Evolutionary conservation across 1,140 invertebrate genomes (phyloP).

Genomic region (Musca domestica): DNA sequence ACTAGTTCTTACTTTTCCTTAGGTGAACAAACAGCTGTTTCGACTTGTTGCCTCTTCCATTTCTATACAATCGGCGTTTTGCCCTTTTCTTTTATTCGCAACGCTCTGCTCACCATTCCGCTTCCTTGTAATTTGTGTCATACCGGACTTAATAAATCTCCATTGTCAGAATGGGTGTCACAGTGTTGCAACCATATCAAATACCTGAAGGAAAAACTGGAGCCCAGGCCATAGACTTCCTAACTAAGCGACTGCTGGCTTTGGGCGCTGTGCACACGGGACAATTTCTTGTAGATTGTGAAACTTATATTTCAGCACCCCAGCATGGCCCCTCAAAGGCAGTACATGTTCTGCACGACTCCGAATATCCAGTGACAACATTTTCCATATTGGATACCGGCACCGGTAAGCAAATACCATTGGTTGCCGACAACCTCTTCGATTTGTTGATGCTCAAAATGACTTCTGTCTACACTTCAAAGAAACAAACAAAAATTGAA

Average conservation of each 20-base stretch:
- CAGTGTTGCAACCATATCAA: constrained; percentile 74
- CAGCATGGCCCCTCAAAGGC: constrained; percentile 65
- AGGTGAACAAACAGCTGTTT: too few species aligned
- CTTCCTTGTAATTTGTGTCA: neutral
- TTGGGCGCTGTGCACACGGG: constrained; percentile 84
- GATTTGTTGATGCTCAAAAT: constrained; percentile 89
- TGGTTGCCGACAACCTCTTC: constrained; percentile 87
- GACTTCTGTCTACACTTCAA: constrained; percentile 80
- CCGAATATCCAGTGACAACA: constrained; percentile 90
- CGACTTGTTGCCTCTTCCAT: too few species aligned
- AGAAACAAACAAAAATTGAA: constrained; percentile 86
- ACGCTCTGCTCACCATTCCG: too few species aligned
- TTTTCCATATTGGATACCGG: constrained; percentile 90
- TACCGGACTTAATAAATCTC: neutral
- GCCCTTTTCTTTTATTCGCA: too few species aligned
- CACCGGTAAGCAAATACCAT: constrained; percentile 72
- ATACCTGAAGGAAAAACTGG: constrained; percentile 83
- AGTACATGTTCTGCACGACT: constrained; percentile 90
- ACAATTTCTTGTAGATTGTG: constrained; percentile 91
- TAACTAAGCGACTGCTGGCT: constrained; percentile 80
- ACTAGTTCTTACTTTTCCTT: too few species aligned
- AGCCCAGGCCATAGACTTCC: constrained; percentile 77
- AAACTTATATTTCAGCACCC: constrained; percentile 82
- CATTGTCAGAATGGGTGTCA: constrained; percentile 40
- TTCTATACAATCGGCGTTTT: too few species aligned